These are phyloP conservation scores for Acrossocheilus fasciatus DNA, from an alignment of 2,797 vertebrate genomes.

Conservation along the genomic window DNA sequence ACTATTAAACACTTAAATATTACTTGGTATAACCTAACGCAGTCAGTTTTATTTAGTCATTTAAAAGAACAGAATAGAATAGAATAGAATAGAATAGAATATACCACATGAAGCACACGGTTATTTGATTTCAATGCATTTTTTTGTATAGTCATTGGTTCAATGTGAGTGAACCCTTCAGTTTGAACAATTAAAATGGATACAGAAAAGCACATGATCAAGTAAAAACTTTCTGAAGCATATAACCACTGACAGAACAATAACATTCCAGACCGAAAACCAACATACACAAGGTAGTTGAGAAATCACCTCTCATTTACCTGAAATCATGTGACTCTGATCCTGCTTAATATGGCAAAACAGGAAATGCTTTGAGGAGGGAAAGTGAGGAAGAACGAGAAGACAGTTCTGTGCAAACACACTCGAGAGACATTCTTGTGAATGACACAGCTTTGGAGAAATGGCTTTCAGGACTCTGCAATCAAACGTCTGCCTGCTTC, in stretches of 20 bases:
- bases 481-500: conserved; percentile 17
- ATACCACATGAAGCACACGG: neutral
- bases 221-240: neutral
- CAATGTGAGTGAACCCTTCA: neutral
- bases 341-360: conserved; percentile 49
- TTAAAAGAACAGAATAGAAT: neutral
- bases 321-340: conserved; percentile 67
- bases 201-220: neutral
- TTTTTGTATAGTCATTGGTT: neutral
- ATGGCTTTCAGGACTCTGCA: conserved; percentile 45
- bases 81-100: neutral
- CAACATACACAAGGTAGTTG: neutral
- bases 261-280: neutral
- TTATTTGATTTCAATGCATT: neutral
- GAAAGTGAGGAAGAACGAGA: conserved; percentile 31
- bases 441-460: neutral
- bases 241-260: neutral
- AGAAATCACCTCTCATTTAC: conserved; percentile 47
- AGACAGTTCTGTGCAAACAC: conserved; percentile 8
- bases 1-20: neutral
- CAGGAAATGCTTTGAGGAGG: conserved; percentile 26
- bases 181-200: neutral
- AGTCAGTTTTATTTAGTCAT: neutral
- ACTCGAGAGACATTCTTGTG: conserved; percentile 7
- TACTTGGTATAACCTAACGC: neutral